Conservation (phyloP, 2,888 invertebrate genomes). For the Drosophila siamana region DNA sequence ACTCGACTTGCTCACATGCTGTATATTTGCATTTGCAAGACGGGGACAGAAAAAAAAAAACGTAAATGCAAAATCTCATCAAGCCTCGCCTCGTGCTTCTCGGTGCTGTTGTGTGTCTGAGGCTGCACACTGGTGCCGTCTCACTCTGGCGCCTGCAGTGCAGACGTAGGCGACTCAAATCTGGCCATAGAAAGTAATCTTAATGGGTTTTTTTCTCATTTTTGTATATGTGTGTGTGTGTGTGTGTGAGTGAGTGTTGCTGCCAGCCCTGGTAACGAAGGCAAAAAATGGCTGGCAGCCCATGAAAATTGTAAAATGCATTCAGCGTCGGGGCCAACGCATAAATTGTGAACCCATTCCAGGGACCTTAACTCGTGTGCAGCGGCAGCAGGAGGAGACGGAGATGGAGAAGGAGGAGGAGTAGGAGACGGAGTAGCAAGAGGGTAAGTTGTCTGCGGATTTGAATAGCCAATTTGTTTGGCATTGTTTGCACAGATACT, state of each 20-base stretch:
- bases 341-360: slow-evolving; percentile 64
- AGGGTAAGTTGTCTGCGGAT: slow-evolving; percentile 70
- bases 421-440: neutral
- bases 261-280: slow-evolving; percentile 38
- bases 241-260: slow-evolving; percentile 17
- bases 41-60: too few relatives aligned
- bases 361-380: slow-evolving; percentile 26
- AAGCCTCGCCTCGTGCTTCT: slow-evolving; percentile 22
- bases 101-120: slow-evolving; percentile 7
- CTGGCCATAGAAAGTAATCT: slow-evolving; percentile 79
- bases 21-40: slow-evolving; percentile 36
- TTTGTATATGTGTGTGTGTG: slow-evolving; percentile 25
- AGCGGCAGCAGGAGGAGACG: too few relatives aligned
- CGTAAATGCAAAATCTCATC: slow-evolving; percentile 48
- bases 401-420: neutral
- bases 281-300: slow-evolving; percentile 49
- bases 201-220: slow-evolving; percentile 75
- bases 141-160: slow-evolving; percentile 7
- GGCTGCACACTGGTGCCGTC: slow-evolving; percentile 4
- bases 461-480: slow-evolving; percentile 83
- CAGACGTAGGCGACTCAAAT: slow-evolving; percentile 53
- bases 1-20: slow-evolving; percentile 12
- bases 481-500: slow-evolving; percentile 80
- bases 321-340: slow-evolving; percentile 74
- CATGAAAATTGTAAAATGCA: slow-evolving; percentile 82